phyloP scores from a whole-genome alignment of 2,113 vertebrate genomes.

The Trichomycterus rosablanca region DNA sequence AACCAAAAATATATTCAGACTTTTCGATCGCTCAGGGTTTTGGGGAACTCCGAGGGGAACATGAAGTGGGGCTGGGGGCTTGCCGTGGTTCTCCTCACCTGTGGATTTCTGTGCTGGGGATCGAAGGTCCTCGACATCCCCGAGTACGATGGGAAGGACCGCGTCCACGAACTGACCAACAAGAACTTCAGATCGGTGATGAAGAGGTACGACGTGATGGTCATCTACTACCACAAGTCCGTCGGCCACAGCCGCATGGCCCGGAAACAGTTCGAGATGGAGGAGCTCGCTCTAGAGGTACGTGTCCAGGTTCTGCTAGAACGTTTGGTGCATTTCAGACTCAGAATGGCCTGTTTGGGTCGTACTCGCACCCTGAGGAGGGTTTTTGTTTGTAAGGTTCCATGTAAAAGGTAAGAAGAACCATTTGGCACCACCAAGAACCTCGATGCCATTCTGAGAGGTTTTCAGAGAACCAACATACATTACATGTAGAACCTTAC shows the following conservation, averaged over 20 bases:
- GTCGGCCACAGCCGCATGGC: constrained; percentile 73
- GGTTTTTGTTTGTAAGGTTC: too few species aligned
- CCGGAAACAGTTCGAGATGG: constrained; percentile 80
- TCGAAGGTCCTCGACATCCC: constrained; percentile 81
- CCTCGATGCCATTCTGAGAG: too few species aligned
- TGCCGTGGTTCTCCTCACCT: constrained; percentile 59
- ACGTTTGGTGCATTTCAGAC: neutral
- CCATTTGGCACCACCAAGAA: too few species aligned
- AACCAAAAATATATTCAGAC: constrained; percentile 1
- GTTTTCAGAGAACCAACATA: too few species aligned
- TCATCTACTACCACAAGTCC: constrained; percentile 82
- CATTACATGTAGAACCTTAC: too few species aligned
- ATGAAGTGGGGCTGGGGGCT: constrained; percentile 73
- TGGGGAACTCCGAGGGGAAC: constrained; percentile 21
- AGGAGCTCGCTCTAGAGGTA: constrained; percentile 87
- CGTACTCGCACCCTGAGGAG: too few species aligned
- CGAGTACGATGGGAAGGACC: constrained; percentile 81
- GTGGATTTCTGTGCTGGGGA: constrained; percentile 58
- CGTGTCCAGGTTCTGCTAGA: constrained; percentile 35
- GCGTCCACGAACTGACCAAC: constrained; percentile 72
- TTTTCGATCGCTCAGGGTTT: constrained; percentile 3
- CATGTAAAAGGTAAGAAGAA: too few species aligned
- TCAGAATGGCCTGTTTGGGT: too few species aligned
- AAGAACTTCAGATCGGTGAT: constrained; percentile 86
- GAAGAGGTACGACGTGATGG: constrained; percentile 87